Evolutionary conservation across 2,113 vertebrate species (phyloP), one percentile per base, ranked within the genome.

Genomic region (Syrmaticus mikado): DNA sequence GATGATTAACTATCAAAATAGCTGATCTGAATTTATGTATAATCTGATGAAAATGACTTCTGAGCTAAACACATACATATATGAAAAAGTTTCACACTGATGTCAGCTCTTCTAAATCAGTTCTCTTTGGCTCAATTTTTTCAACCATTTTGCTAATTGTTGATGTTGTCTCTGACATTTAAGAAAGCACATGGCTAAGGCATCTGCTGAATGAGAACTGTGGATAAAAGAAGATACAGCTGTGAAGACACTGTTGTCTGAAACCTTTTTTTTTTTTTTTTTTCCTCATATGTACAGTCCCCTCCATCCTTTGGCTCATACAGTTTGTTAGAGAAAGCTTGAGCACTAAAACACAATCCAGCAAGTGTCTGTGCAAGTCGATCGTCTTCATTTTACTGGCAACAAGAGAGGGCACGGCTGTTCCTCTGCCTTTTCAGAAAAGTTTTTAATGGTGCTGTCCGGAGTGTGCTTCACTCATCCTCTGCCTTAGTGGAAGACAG

Each of bases 261-360:
- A 58, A 95, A 68, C 15, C 5, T n/a, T 22, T 2, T 11, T 19
- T 77, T 66, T 32, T 8, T 13, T 82, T 73, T 48, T 50, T 43
- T 45, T 45, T 18, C 21, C 24, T 34, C 16, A 24, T 62, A 1
- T 30, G 15, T 57, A 46, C 0, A 1, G 2, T 4, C 19, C 4
- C 16, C 62, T n/a, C 22, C 20, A 36, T 48, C 73, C 28, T 84
- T 53, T 45, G 40, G 32, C 5, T 77, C 16, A 5, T 60, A 11
- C 21, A 20, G 2, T 60, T 55, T 79, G 24, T 30, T 62, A 41
- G 36, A 76, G 19, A 76, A 85, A 87, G 28, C 10, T 62, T 81
- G 78, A 65, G 14, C 38, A 50, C 3, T 0, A 84, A 60, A 25
- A 16, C 13, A 38, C 6, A 32, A 16, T 41, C 28, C 52, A 57